Evolutionary conservation across 2,113 vertebrate genomes (phyloP), one percentile per base, ranked within the genome.

Genomic region (Cygnus atratus): DNA sequence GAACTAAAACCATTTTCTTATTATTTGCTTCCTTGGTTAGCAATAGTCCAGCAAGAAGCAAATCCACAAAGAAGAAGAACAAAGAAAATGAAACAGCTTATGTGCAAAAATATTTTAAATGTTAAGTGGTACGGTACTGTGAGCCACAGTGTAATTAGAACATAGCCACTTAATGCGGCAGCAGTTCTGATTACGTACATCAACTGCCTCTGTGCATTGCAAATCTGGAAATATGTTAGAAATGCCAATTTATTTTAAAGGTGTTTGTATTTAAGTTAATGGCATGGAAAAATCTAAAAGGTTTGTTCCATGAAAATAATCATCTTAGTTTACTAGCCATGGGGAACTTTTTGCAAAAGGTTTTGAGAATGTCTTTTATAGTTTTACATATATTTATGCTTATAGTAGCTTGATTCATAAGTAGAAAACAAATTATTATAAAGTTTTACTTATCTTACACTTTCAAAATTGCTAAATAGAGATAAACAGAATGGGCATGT

Each of bases 381-480:
- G 19, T 59, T 92, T 91, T 48, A 84, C 52, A 76, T 39, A 43
- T 39, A 68, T 72, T 58, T 76, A 67, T 81, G 29, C 5, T 71
- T 71, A 68, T 28, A 59, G 41, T 16, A 84, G 4, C n/a, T 24
- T 84, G 84, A 92, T 88, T 68, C 11, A 50, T 68, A 84, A 81
- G n/a, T 65, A 92, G 73, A 85, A 96, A 88, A 55, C 3, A 55
- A 22, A 82, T 37, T 11, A 50, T 63, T 84, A 35, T 52, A 59
- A 65, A 84, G 41, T 89, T 93, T 91, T 96, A 92, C 95, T 96
- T 91, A 43, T 95, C 73, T 87, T 90, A 43, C 43, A 70, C 54
- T 96, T 97, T 82, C 44, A 91, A 86, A 95, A 95, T 95, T 94
- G 41, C 68, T 97, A 96, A 96, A 80, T 76, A 88, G 41, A 88